phyloP scores from a whole-genome alignment of 2,888 invertebrate genomes.

The Halictus ligatus region DNA sequence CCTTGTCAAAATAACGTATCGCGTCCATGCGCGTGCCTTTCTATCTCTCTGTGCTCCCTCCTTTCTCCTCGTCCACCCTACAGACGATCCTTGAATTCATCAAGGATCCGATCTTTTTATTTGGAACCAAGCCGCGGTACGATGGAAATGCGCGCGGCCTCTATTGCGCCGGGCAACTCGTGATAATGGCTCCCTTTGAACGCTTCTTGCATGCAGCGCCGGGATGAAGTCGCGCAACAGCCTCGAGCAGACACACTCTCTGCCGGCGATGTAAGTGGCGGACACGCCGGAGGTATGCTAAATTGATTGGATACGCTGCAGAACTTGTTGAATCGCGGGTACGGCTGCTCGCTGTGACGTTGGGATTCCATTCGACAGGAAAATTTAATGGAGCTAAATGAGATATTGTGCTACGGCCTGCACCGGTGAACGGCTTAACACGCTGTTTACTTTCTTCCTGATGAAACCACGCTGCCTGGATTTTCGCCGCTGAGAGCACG shows the following conservation, averaged over 20 bases:
- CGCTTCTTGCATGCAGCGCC: not conserved
- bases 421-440: not conserved
- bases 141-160: not conserved
- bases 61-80: not conserved
- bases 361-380: conserved; percentile 8
- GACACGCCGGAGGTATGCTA: conserved; percentile 11
- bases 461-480: not conserved
- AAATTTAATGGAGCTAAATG: conserved; percentile 1
- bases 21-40: not conserved
- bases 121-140: not conserved
- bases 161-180: conserved; percentile 15
- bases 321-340: not conserved
- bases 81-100: not conserved
- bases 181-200: conserved; percentile 24
- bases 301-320: conserved; percentile 11
- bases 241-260: not conserved
- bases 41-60: not conserved
- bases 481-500: no score
- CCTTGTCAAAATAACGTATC: conserved; percentile 54
- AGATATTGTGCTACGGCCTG: not conserved
- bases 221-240: not conserved
- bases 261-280: conserved; percentile 10
- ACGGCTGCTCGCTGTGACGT: not conserved
- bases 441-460: not conserved
- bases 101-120: conserved; percentile 6